These are phyloP conservation scores for Odontamblyopus lacepedii DNA, from an alignment of 2,797 vertebrate genomes.

Conservation along the genomic window DNA sequence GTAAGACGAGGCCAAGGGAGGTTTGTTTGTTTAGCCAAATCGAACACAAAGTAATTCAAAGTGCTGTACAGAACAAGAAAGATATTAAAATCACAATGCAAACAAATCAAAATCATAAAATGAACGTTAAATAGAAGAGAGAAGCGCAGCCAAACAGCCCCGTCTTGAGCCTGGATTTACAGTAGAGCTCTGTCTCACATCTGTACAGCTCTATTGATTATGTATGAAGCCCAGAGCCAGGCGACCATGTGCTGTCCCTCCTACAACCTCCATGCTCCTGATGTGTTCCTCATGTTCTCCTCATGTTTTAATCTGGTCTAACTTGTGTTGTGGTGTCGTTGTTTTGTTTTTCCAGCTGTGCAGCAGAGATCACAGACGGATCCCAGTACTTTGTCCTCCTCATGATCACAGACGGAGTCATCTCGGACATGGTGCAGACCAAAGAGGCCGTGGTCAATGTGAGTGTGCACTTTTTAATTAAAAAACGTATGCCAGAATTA, in stretches of 20 bases:
- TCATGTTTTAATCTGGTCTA: slow-evolving; percentile 17
- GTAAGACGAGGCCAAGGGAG: too few species aligned
- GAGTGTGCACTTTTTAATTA: slow-evolving; percentile 34
- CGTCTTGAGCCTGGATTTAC: too few species aligned
- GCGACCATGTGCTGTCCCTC: slow-evolving; percentile 1
- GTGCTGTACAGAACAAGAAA: too few species aligned
- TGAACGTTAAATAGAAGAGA: too few species aligned
- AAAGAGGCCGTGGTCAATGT: slow-evolving; percentile 77
- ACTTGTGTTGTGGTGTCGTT: slow-evolving; percentile 1
- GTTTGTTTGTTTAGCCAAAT: too few species aligned
- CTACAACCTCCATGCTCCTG: slow-evolving; percentile 23
- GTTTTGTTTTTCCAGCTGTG: slow-evolving; percentile 57
- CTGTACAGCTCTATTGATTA: neutral
- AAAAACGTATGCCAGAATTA: too few species aligned
- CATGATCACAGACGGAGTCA: slow-evolving; percentile 78
- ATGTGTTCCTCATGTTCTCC: slow-evolving; percentile 10
- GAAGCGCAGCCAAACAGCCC: too few species aligned
- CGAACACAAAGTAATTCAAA: too few species aligned
- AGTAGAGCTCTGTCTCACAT: too few species aligned
- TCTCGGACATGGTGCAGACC: slow-evolving; percentile 77
- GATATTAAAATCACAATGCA: too few species aligned
- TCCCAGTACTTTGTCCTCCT: slow-evolving; percentile 76
- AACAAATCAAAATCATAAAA: too few species aligned
- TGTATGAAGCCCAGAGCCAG: slow-evolving; percentile 7
- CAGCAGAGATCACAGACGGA: slow-evolving; percentile 75